phyloP scores from a whole-genome alignment of 2,888 invertebrate genomes.

The Sthenelais limicola region DNA sequence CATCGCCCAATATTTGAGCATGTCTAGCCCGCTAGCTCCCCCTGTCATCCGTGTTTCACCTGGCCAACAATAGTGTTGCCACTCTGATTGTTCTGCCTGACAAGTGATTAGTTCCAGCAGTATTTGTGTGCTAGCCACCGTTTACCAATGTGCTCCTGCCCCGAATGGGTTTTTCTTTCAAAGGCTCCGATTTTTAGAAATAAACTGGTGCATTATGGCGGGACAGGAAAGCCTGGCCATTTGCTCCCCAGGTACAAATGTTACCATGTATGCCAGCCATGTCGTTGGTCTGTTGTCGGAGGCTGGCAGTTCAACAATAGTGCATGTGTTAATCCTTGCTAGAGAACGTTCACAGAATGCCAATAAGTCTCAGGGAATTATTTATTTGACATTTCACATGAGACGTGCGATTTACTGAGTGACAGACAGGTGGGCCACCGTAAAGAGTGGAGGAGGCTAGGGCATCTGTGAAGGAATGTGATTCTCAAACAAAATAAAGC shows the following conservation, averaged over 20 bases:
- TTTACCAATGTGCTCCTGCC: constrained; percentile 7
- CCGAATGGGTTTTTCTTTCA: no score
- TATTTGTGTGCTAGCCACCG: constrained; percentile 6
- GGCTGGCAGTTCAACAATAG: constrained; percentile 8
- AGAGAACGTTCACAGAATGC: constrained; percentile 18
- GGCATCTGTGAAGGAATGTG: constrained; percentile 3
- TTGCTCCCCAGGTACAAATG: constrained; percentile 6
- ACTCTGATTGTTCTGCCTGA: constrained; percentile 31
- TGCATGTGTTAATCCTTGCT: constrained; percentile 5
- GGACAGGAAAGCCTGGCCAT: not conserved
- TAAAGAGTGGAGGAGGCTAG: not conserved
- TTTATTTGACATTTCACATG: constrained; percentile 39
- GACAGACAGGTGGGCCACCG: no score
- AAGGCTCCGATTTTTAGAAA: no score
- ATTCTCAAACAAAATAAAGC: not conserved
- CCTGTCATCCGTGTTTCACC: constrained; percentile 35
- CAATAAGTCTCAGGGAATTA: constrained; percentile 28
- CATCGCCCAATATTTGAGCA: constrained; percentile 31
- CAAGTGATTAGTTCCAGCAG: constrained; percentile 32
- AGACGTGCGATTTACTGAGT: constrained; percentile 30
- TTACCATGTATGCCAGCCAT: constrained; percentile 3
- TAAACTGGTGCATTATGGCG: no score
- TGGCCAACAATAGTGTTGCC: constrained; percentile 36
- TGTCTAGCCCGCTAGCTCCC: constrained; percentile 2
- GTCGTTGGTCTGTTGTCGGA: not conserved